Conservation (phyloP, 64 coral and sea anemone species). For the Actinia equina region DNA sequence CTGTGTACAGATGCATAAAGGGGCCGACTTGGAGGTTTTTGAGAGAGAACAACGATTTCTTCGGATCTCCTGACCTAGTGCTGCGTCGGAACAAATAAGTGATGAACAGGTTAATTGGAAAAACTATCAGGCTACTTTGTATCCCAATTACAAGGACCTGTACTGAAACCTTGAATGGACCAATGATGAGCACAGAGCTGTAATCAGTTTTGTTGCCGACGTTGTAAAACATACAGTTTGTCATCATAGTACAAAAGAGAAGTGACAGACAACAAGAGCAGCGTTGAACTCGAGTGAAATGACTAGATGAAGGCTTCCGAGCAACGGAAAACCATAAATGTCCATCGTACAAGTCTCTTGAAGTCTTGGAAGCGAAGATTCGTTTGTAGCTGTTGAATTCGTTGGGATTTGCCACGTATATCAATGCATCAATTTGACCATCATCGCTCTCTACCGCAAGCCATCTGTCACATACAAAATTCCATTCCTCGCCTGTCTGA, state of each 20-base stretch:
- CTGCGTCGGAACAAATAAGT: conserved; percentile 61
- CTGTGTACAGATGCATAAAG: conserved; percentile 2
- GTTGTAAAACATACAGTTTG: conserved; percentile 90
- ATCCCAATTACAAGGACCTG: conserved; percentile 70
- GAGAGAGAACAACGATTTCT: background rate
- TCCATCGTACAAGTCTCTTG: conserved; percentile 66
- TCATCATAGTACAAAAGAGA: conserved; percentile 80
- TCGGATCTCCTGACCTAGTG: conserved; percentile 17
- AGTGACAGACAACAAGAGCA: conserved; percentile 76
- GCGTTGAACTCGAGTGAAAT: conserved; percentile 80
- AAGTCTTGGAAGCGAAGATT: conserved; percentile 59
- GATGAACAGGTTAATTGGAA: conserved; percentile 70
- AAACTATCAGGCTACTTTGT: conserved; percentile 73
- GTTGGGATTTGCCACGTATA: conserved; percentile 34
- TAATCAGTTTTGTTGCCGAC: conserved; percentile 25
- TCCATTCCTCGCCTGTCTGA: conserved; percentile 41
- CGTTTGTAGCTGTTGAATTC: conserved; percentile 60
- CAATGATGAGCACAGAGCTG: conserved; percentile 51
- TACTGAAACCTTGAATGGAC: conserved; percentile 66
- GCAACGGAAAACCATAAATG: conserved; percentile 93
- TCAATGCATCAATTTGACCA: conserved; percentile 41
- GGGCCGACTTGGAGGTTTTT: background rate
- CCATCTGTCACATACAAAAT: conserved; percentile 75
- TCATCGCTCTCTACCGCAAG: conserved; percentile 78
- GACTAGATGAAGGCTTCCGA: conserved; percentile 55